Conservation (phyloP, 2,888 invertebrate species). For the Therioaphis trifolii region DNA sequence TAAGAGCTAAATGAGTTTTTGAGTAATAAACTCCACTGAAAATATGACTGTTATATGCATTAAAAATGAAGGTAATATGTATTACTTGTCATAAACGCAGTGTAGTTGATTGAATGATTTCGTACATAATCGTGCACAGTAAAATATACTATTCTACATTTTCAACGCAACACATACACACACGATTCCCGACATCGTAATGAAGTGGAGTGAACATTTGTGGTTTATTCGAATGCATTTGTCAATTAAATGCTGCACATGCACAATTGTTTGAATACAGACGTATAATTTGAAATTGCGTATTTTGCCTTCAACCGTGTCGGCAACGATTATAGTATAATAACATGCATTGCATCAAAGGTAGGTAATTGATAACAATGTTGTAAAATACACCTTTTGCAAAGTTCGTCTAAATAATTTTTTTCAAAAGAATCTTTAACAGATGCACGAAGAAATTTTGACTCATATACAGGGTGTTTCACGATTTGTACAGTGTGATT, state of each 20-base stretch:
- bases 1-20: constrained; percentile 1
- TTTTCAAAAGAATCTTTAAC: too few species aligned
- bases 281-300: neutral
- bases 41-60: neutral
- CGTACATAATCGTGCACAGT: neutral
- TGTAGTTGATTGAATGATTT: neutral
- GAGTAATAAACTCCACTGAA: neutral
- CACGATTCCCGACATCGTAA: neutral
- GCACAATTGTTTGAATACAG: neutral
- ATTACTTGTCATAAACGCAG: neutral
- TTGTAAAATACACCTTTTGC: constrained; percentile 23
- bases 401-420: neutral
- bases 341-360: constrained; percentile 4
- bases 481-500: too few species aligned
- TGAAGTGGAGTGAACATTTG: neutral
- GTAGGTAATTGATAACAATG: constrained; percentile 17
- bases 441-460: too few species aligned
- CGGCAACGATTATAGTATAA: neutral
- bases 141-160: neutral
- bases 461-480: too few species aligned
- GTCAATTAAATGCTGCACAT: neutral
- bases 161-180: neutral
- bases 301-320: neutral
- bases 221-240: neutral
- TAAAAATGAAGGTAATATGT: neutral